phyloP scores from a whole-genome alignment of 2,797 vertebrate species.

The Vultur gryphus region DNA sequence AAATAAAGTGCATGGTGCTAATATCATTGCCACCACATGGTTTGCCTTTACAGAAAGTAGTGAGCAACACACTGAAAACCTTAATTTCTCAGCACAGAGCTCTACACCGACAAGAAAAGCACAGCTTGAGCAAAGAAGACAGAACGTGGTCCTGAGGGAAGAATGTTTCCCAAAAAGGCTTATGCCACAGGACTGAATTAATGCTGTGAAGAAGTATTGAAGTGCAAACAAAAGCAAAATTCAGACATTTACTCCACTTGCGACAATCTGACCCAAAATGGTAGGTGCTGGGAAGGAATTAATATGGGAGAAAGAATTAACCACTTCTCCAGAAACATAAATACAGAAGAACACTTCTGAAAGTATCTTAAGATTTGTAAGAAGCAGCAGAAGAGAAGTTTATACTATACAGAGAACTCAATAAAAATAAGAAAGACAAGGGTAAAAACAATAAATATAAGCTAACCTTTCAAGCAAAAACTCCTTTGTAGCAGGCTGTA shows the following conservation, averaged over 20 bases:
- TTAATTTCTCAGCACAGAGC: neutral
- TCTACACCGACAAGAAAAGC: neutral
- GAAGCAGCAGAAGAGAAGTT: neutral
- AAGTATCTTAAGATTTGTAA: neutral
- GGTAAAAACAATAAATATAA: neutral
- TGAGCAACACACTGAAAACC: neutral
- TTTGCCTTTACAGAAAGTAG: neutral
- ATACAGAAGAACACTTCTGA: neutral
- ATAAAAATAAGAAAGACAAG: neutral
- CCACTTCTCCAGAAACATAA: neutral
- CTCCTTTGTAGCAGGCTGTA: neutral
- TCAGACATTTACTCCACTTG: neutral
- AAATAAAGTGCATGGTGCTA: neutral
- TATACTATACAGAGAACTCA: neutral
- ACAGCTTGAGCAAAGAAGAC: neutral
- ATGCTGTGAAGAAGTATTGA: neutral
- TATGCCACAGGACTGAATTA: neutral
- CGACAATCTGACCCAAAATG: neutral
- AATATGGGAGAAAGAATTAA: neutral
- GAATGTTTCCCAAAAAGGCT: neutral
- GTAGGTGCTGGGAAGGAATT: neutral
- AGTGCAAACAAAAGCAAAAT: neutral
- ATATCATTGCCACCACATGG: neutral
- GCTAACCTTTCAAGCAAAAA: neutral
- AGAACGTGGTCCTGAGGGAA: neutral